phyloP scores from a whole-genome alignment of 2,113 vertebrate species.

The Nothobranchius furzeri region DNA sequence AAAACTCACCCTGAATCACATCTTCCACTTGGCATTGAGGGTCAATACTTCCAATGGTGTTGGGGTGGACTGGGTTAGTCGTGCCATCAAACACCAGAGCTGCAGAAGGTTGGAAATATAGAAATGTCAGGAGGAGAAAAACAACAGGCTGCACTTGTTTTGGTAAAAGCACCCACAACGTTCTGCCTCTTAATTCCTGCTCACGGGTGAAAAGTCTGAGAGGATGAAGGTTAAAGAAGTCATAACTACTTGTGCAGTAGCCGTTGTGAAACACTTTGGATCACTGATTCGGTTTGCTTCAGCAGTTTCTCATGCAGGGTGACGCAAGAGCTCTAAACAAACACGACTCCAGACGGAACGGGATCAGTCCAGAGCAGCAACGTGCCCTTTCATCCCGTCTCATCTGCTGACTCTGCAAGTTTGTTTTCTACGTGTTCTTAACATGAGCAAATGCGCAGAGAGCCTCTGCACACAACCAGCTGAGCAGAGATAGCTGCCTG shows the following conservation, averaged over 20 bases:
- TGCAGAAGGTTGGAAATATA: conserved; percentile 40
- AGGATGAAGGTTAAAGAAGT: background rate
- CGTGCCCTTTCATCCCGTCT: background rate
- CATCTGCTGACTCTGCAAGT: no score
- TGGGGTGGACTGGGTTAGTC: conserved; percentile 90
- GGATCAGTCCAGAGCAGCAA: background rate
- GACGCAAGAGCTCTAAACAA: background rate
- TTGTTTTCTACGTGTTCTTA: background rate
- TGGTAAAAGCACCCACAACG: no score
- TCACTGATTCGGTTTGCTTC: background rate
- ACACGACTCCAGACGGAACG: background rate
- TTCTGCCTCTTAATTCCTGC: background rate
- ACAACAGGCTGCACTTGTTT: no score
- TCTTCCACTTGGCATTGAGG: conserved; percentile 85
- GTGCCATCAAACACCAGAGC: conserved; percentile 89
- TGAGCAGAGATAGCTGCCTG: no score
- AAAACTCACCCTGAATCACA: conserved; percentile 84
- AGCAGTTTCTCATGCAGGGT: background rate
- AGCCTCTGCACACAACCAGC: no score
- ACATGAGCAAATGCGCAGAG: no score
- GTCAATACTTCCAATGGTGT: conserved; percentile 93
- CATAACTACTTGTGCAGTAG: conserved; percentile 1
- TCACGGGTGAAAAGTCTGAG: background rate
- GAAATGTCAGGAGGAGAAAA: background rate
- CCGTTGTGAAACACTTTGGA: background rate